Percentiles rank a stretch among this genome's conserved stretches.
Evolutionary conservation across 2,888 invertebrate genomes (phyloP).

Genomic region (Lasioglossum lativentre): DNA sequence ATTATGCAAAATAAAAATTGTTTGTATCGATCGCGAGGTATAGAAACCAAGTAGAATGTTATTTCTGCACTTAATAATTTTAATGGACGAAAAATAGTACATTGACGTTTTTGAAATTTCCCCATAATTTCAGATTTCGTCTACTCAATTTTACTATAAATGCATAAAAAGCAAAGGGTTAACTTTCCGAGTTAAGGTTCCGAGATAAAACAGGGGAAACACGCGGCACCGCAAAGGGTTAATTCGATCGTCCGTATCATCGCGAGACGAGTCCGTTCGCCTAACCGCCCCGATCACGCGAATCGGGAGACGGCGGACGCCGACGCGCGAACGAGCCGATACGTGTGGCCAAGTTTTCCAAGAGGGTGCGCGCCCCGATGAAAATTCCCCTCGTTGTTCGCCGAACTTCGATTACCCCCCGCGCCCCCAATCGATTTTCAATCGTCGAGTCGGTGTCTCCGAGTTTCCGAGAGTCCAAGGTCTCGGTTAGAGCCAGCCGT

Average conservation of each 20-base stretch:
- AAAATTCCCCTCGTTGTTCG: slow-evolving; percentile 4
- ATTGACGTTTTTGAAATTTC: too few species aligned
- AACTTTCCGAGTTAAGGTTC: too few species aligned
- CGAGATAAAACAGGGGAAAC: neutral
- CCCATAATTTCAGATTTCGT: too few species aligned
- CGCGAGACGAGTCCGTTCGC: neutral
- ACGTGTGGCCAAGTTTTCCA: neutral
- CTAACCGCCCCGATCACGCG: neutral
- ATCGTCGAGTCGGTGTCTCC: slow-evolving; percentile 20
- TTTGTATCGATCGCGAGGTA: too few species aligned
- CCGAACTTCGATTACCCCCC: slow-evolving; percentile 20
- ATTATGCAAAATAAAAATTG: too few species aligned
- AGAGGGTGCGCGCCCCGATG: neutral
- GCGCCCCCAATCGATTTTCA: slow-evolving; percentile 35
- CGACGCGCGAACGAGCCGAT: neutral
- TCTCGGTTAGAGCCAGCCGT: slow-evolving; percentile 39
- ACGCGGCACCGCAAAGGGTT: neutral
- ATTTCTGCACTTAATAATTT: too few species aligned
- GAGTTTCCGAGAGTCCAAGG: slow-evolving; percentile 34
- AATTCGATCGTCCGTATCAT: neutral
- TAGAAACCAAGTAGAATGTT: too few species aligned
- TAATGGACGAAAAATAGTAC: too few species aligned
- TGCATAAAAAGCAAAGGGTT: too few species aligned
- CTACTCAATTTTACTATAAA: too few species aligned
- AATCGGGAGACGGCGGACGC: neutral